Base-by-base conservation (phyloP, 2,888 invertebrate species). In the Cheilosia vernalis region DNA sequence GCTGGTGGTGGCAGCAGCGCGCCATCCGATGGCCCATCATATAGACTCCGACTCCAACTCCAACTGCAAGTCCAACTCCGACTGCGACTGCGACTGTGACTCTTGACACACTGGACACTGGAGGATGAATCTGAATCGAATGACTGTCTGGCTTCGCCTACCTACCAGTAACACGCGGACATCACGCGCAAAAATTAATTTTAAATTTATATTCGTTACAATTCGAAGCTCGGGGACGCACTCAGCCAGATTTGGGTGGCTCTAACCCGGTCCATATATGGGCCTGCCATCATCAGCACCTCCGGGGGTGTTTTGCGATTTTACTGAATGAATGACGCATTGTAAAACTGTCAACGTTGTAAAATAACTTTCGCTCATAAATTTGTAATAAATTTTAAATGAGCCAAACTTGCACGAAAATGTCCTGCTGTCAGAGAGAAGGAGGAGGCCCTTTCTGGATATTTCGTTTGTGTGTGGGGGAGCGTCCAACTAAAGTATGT, bases 281-380 rank as follows among this genome's bases (percentile, higher is more conserved):
- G 13, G 42, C 13, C 17, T n/a, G n/a, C 7, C 27, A 2, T 27
- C 60, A 77, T 60, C 60, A 33, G 40, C 58, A 47, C 53, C 61
- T 27, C 49, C 17, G 17, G 24, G 21, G 64, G 4, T 40, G 55
- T 24, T 76, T 6, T 27, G 81, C 70, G 81, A 85, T 81, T 84
- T 80, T 42, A 63, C 70, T 40, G 60, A 77, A 66, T 77, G 81
- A 81, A 81, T 80, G 77, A 77, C 85, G 63, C 85, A 85, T 81
- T 85, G 81, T 85, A 85, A 85, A 85, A 77, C 85, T 85, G 85
- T 85, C 85, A 81, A 72, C 85, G 76, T 73, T 81, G 81, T 81
- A 81, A 81, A 85, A 85, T 81, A 85, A 85, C 85, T 85, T 85
- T 81, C 85, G 85, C 85, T 85, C 85, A 85, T 81, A 85, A 85